These are phyloP conservation scores for Phorcus lineatus DNA, from an alignment of 2,888 invertebrate species.

Conservation along the genomic window DNA sequence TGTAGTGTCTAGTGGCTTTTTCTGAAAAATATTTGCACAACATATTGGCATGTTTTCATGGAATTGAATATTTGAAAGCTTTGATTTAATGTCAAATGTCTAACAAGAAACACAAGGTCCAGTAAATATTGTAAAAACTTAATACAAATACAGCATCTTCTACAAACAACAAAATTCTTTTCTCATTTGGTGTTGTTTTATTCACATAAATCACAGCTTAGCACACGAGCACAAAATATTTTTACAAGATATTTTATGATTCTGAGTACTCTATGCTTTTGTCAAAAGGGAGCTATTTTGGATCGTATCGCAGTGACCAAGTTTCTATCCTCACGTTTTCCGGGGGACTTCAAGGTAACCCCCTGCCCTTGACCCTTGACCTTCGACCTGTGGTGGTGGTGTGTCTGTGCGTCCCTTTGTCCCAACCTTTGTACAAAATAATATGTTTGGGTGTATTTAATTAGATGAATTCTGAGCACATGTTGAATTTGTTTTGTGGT, in stretches of 20 bases:
- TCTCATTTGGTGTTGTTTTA: not conserved
- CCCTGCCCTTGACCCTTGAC: not conserved
- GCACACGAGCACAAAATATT: not conserved
- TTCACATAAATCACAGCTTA: not conserved
- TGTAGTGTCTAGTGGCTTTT: too few species aligned
- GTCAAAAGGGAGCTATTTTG: slow-evolving; percentile 35
- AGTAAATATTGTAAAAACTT: too few species aligned
- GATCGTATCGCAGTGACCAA: slow-evolving; percentile 37
- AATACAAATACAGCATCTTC: too few species aligned
- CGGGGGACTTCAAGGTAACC: slow-evolving; percentile 34
- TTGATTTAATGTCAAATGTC: too few species aligned
- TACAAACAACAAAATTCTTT: not conserved
- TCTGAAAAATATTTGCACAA: too few species aligned
- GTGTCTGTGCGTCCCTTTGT: not conserved
- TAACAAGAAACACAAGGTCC: too few species aligned
- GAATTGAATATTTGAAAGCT: too few species aligned
- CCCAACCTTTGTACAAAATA: not conserved
- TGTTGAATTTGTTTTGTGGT: too few species aligned
- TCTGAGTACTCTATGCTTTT: too few species aligned
- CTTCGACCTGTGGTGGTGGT: not conserved
- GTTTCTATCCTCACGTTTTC: slow-evolving; percentile 30
- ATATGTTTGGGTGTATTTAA: not conserved
- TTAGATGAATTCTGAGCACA: too few species aligned
- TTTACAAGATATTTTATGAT: not conserved
- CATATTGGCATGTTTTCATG: too few species aligned